Evolutionary conservation across 2,888 invertebrate genomes (phyloP).

Genomic region (Pharmacophagus antenor): DNA sequence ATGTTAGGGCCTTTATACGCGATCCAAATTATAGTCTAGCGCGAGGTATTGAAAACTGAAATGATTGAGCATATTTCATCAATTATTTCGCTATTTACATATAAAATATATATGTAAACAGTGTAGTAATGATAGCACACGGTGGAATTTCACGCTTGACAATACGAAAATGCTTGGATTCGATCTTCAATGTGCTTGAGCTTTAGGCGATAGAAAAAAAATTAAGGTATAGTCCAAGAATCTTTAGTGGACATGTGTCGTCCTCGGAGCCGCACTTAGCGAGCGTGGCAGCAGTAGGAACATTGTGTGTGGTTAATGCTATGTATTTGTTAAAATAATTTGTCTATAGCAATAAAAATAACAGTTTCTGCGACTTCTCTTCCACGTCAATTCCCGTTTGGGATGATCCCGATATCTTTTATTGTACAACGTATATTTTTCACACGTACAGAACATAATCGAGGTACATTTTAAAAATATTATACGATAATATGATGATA

Average conservation of each 20-base stretch:
- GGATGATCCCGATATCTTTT: too few species aligned
- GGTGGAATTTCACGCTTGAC: not conserved
- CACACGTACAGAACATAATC: too few species aligned
- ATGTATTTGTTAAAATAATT: too few species aligned
- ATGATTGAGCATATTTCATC: not conserved
- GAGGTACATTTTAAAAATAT: not conserved
- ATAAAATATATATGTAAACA: too few species aligned
- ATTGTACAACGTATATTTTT: too few species aligned
- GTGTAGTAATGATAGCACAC: not conserved
- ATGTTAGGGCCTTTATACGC: conserved; percentile 3
- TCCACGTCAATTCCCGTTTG: too few species aligned
- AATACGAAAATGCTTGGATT: not conserved
- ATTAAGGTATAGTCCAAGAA: not conserved
- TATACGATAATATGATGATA: not conserved
- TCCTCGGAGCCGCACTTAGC: not conserved
- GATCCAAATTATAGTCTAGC: conserved; percentile 1
- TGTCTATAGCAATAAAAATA: too few species aligned
- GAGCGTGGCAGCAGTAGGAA: too few species aligned
- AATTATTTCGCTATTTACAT: not conserved
- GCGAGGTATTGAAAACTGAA: not conserved
- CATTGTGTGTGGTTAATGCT: too few species aligned
- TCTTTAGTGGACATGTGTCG: not conserved
- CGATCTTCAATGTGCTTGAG: too few species aligned
- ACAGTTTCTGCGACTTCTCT: too few species aligned
- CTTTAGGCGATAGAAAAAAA: too few species aligned